phyloP scores from a whole-genome alignment of 2,113 vertebrate species.

The Cyprinodon tularosa region DNA sequence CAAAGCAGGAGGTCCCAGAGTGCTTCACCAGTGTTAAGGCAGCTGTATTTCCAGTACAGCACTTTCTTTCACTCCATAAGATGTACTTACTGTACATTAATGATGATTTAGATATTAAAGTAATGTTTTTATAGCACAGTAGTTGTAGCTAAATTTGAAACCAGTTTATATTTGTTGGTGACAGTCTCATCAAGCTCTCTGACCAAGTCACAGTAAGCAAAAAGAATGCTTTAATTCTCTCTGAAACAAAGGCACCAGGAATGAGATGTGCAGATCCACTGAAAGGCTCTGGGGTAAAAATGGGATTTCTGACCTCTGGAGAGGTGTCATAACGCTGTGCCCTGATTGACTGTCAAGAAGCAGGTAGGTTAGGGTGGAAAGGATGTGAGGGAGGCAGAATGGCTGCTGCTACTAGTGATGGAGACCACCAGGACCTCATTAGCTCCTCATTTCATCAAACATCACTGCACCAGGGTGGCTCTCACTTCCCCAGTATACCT shows the following conservation, averaged over 20 bases:
- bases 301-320: conserved; percentile 69
- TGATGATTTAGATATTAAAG: not conserved
- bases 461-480: conserved; percentile 51
- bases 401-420: conserved; percentile 40
- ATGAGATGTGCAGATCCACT: conserved; percentile 51
- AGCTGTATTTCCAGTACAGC: not conserved
- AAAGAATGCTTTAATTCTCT: conserved; percentile 55
- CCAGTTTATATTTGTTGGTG: conserved; percentile 53
- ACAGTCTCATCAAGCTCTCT: conserved; percentile 51
- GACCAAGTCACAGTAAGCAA: conserved; percentile 49
- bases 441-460: conserved; percentile 74
- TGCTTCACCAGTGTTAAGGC: no score
- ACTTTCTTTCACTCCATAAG: not conserved
- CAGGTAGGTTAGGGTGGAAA: conserved; percentile 44
- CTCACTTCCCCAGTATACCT: conserved; percentile 39
- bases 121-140: not conserved
- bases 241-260: conserved; percentile 55
- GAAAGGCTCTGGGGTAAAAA: conserved; percentile 67
- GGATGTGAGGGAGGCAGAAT: conserved; percentile 20
- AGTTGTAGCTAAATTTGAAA: conserved; percentile 43
- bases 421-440: conserved; percentile 70
- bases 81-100: no score
- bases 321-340: conserved; percentile 42
- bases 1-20: no score
- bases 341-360: conserved; percentile 67